These are phyloP conservation scores for Trachelus troglodyta DNA, from an alignment of 2,888 invertebrate species.

Conservation along the genomic window DNA sequence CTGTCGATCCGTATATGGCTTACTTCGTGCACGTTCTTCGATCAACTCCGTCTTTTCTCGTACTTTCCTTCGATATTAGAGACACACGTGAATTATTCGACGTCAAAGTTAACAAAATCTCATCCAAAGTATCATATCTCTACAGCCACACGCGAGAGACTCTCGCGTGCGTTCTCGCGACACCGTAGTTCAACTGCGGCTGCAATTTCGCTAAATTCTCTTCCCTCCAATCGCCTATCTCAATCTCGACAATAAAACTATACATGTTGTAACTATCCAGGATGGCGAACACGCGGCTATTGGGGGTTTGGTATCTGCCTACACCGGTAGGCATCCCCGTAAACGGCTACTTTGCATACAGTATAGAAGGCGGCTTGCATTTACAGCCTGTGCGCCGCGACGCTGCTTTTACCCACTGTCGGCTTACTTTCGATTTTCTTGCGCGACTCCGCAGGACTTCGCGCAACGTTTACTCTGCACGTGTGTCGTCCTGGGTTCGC, in stretches of 20 bases:
- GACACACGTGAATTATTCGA: too few species aligned
- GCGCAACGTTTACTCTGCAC: slow-evolving; percentile 6
- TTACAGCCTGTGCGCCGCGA: slow-evolving; percentile 30
- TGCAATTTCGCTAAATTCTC: too few species aligned
- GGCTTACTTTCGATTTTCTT: slow-evolving; percentile 59
- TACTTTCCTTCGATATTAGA: too few species aligned
- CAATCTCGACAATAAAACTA: background rate
- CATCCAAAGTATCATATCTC: too few species aligned
- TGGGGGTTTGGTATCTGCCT: background rate
- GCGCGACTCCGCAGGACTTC: slow-evolving; percentile 21
- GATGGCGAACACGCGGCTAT: background rate
- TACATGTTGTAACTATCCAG: slow-evolving; percentile 8
- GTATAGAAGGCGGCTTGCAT: slow-evolving; percentile 35
- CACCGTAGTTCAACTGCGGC: too few species aligned
- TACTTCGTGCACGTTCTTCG: too few species aligned
- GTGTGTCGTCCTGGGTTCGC: background rate
- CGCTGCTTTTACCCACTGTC: slow-evolving; percentile 33
- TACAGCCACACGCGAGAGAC: too few species aligned
- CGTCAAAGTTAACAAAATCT: too few species aligned
- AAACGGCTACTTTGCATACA: slow-evolving; percentile 48
- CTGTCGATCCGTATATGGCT: too few species aligned
- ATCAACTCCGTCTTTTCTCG: too few species aligned
- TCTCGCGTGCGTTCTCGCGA: too few species aligned
- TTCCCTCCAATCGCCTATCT: too few species aligned
- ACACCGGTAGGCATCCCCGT: slow-evolving; percentile 13